Conservation (phyloP, 2,888 invertebrate genomes). For the Neria commutata region DNA sequence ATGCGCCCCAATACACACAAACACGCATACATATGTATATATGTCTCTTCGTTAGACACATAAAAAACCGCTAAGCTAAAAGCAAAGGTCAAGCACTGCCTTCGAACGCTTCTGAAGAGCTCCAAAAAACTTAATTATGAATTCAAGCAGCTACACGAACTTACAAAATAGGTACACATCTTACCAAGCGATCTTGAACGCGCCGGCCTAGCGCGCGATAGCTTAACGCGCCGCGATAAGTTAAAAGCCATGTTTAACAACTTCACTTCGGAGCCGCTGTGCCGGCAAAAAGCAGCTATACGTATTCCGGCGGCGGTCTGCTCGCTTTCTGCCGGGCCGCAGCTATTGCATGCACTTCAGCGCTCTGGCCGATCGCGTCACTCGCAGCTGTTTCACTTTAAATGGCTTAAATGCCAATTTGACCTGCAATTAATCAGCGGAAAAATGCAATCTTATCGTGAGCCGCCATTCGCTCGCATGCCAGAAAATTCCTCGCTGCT, state of each 20-base stretch:
- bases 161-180: not conserved
- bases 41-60: too few relatives aligned
- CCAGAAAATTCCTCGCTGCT: not conserved
- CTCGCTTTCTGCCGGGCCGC: too few relatives aligned
- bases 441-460: not conserved
- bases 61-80: too few relatives aligned
- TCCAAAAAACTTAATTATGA: not conserved
- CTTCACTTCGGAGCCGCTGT: not conserved
- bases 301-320: too few relatives aligned
- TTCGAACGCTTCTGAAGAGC: not conserved
- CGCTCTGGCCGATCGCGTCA: too few relatives aligned
- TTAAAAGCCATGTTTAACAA: slow-evolving; percentile 2
- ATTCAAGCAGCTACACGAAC: not conserved
- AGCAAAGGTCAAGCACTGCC: not conserved
- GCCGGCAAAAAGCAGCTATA: too few relatives aligned
- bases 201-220: not conserved
- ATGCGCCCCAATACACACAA: not conserved
- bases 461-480: too few relatives aligned
- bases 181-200: not conserved
- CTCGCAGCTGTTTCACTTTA: slow-evolving; percentile 1
- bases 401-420: slow-evolving; percentile 1
- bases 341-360: too few relatives aligned
- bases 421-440: slow-evolving; percentile 4
- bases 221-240: not conserved
- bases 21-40: too few relatives aligned